Evolutionary conservation across 2,113 vertebrate species (phyloP).

Genomic region (Xenus cinereus): DNA sequence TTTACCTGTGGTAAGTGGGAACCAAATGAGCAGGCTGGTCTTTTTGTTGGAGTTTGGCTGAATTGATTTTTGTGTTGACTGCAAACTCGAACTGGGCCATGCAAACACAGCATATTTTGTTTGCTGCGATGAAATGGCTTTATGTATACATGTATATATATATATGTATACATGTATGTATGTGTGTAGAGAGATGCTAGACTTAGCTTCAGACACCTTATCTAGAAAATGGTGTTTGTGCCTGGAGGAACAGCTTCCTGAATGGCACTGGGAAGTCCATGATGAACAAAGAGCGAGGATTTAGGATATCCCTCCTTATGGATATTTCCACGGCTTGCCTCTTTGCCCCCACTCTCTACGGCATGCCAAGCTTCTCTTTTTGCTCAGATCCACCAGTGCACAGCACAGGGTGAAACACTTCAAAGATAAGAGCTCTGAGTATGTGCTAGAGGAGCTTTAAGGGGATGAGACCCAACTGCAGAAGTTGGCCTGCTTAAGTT

Average conservation of each 20-base stretch:
- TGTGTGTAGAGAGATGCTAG: neutral
- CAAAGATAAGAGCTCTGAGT: neutral
- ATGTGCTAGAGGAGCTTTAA: neutral
- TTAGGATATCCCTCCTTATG: neutral
- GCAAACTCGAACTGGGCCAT: neutral
- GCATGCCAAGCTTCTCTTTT: neutral
- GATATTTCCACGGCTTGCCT: neutral
- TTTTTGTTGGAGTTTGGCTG: neutral
- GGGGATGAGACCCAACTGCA: neutral
- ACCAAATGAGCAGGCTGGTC: neutral
- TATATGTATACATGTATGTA: neutral
- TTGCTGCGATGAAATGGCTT: neutral
- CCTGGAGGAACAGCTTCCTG: neutral
- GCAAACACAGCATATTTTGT: neutral
- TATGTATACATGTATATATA: neutral
- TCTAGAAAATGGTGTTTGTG: neutral
- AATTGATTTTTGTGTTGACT: neutral
- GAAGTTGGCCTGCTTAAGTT: neutral
- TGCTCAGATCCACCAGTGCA: neutral
- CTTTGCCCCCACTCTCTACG: neutral
- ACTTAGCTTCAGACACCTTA: neutral
- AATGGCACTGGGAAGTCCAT: neutral
- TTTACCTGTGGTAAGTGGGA: neutral
- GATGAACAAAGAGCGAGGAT: neutral
- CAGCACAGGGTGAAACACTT: neutral